A percentile compares a stretch with the other conserved stretches of the same genome.
Evolutionary conservation across 1,140 invertebrate species (phyloP).

Genomic region (Diachasmimorpha longicaudata): DNA sequence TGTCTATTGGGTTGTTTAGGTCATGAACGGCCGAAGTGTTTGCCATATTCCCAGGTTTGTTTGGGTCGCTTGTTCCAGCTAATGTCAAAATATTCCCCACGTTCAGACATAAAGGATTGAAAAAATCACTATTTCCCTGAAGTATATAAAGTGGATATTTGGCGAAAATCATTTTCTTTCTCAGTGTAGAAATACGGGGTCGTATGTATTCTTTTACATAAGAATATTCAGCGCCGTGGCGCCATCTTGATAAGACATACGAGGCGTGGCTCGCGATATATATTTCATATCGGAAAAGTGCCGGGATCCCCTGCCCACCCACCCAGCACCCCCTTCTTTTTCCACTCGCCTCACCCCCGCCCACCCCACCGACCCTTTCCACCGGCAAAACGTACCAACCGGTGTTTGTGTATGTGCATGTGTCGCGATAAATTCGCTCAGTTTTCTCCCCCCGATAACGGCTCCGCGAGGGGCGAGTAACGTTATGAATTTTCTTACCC

Average conservation of each 20-base stretch:
- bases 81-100: too few species aligned
- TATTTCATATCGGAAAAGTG: slow-evolving; percentile 27
- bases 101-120: too few species aligned
- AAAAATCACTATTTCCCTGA: too few species aligned
- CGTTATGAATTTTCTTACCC: not conserved
- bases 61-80: too few species aligned
- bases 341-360: not conserved
- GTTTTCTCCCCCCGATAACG: slow-evolving; percentile 11
- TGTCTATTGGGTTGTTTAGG: too few species aligned
- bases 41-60: too few species aligned
- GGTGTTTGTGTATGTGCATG: slow-evolving; percentile 1
- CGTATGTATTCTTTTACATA: slow-evolving; percentile 21
- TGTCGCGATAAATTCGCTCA: slow-evolving; percentile 13
- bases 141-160: too few species aligned
- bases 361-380: not conserved
- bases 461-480: not conserved
- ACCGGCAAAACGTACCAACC: not conserved
- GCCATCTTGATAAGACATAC: slow-evolving; percentile 53
- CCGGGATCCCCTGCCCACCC: not conserved
- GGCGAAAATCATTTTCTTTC: too few species aligned
- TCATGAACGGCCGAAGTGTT: too few species aligned
- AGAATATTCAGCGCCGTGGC: slow-evolving; percentile 47
- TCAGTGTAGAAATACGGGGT: not conserved
- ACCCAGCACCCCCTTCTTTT: not conserved
- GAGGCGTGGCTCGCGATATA: slow-evolving; percentile 50